Conservation (phyloP, 2,888 invertebrate genomes). For the Papilio elwesi region DNA sequence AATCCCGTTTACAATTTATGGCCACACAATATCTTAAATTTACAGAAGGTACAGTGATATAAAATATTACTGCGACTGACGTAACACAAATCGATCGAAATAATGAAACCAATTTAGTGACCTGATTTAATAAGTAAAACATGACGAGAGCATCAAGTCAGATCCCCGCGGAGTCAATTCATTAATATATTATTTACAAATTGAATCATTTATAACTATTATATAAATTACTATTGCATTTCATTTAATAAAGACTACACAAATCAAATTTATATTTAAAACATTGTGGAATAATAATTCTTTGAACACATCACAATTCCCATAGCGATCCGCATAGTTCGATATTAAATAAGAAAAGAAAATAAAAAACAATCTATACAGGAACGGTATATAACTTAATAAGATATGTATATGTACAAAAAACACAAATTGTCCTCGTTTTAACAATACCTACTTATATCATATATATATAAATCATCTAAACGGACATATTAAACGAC, state of each 20-base stretch:
- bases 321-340: constrained; percentile 63
- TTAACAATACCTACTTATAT: constrained; percentile 75
- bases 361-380: constrained; percentile 72
- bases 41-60: constrained; percentile 69
- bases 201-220: constrained; percentile 73
- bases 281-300: constrained; percentile 62
- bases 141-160: constrained; percentile 56
- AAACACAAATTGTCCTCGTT: constrained; percentile 73
- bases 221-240: constrained; percentile 84
- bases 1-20: constrained; percentile 66
- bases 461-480: constrained; percentile 61
- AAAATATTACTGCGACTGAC: constrained; percentile 61
- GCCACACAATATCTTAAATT: constrained; percentile 81
- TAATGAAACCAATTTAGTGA: constrained; percentile 42
- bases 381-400: constrained; percentile 80
- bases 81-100: constrained; percentile 49
- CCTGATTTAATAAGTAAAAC: constrained; percentile 37
- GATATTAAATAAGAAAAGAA: constrained; percentile 56
- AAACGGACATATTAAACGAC: constrained; percentile 70
- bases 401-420: constrained; percentile 81
- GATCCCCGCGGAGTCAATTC: constrained; percentile 55
- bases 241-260: constrained; percentile 76
- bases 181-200: constrained; percentile 76
- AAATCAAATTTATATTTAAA: constrained; percentile 77
- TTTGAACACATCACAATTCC: constrained; percentile 82